Base-by-base conservation (phyloP, 1,140 invertebrate species). In the Drepana arcuata region DNA sequence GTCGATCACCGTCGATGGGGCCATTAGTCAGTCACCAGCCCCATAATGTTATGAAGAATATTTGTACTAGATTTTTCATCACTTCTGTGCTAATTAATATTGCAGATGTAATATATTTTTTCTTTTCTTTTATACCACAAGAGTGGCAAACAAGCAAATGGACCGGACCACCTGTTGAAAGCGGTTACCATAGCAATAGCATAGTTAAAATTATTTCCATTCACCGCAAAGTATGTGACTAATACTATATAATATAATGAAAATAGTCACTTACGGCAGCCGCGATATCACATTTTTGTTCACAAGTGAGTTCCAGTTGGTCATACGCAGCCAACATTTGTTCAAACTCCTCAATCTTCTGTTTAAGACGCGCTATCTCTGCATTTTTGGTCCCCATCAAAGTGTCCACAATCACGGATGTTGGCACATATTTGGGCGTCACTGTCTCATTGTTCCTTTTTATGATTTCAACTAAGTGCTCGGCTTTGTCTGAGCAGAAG, bases 391-490 rank as follows among this genome's bases (percentile, higher is more conserved):
- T 62, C 2, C 64, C 66, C 61, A 84, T 64, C 9, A 86, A 54
- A 2, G 75, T 83, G 34, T 83, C 68, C 0, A 86, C 72, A 15
- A 86, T 73, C 2, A 79, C 80, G 21, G 84, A 62, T 2, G 82
- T 75, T 1, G 84, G 83, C 27, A 86, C 41, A 34, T 84, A 79
- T 46, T 80, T 80, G 0, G 68, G 62, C 6, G 61, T 44, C 14
- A 59, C 65, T 16, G 52, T 66, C 33, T 73, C 70, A 29, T 79
- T 82, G 36, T 82, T 82, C 10, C 70, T 49, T 26, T 80, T 81
- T 33, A 83, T 79, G 18, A 78, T 57, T 25, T 83, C 80, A 2
- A 81, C 61, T 16, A 83, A 48, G 36, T 83, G 71, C 44, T 83
- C 77, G 13, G 55, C 69, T 43, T 81, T 75, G 28, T 77, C 68